phyloP scores from a whole-genome alignment of 37 sponge, comb jelly and placozoan species.

The Corticium candelabrum region DNA sequence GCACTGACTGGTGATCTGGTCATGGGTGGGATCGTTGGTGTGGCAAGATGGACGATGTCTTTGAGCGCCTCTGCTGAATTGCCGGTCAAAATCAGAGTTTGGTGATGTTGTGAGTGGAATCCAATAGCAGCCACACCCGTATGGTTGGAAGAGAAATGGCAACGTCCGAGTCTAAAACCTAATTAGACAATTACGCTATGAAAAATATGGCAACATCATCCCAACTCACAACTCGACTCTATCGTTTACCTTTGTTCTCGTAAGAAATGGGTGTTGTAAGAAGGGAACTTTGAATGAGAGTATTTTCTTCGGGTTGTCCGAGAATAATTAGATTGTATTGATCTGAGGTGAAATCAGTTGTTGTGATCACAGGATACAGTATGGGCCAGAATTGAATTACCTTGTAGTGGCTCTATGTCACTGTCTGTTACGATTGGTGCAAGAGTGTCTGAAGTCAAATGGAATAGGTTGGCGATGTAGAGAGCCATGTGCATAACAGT shows the following conservation, averaged over 20 bases:
- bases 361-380: too few species aligned
- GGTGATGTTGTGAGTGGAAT: background rate
- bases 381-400: too few species aligned
- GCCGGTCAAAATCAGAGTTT: background rate
- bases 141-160: background rate
- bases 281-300: too few species aligned
- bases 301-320: background rate
- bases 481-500: background rate
- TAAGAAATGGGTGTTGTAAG: too few species aligned
- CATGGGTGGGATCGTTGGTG: constrained; percentile 13
- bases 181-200: background rate
- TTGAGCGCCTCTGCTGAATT: background rate
- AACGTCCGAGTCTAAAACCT: background rate
- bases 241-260: too few species aligned
- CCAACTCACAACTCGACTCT: too few species aligned
- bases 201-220: too few species aligned
- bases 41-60: background rate
- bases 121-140: background rate
- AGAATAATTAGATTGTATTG: background rate
- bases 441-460: constrained; percentile 6
- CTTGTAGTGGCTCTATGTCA: too few species aligned
- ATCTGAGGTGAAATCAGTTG: background rate
- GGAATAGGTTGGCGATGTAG: constrained; percentile 8
- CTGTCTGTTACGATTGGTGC: background rate
- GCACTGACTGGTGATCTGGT: constrained; percentile 6